A percentile compares a stretch with the other conserved stretches of the same genome.
These are phyloP conservation scores for Patella caerulea DNA, from an alignment of 2,888 invertebrate species.

Conservation along the genomic window DNA sequence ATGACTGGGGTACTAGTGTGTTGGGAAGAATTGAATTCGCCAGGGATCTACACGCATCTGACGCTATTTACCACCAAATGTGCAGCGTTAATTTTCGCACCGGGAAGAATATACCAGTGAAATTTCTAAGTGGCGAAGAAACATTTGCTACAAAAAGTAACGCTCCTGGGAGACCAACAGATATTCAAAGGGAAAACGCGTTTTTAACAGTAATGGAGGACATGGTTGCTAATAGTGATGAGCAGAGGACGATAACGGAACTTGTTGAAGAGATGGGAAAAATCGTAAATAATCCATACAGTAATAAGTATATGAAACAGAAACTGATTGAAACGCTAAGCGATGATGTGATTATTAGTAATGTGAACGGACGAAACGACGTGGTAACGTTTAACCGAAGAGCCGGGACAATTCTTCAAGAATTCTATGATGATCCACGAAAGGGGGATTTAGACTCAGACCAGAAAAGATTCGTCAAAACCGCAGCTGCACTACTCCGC, in stretches of 20 bases:
- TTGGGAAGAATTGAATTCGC: not conserved
- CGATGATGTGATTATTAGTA: not conserved
- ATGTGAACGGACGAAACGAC: no score
- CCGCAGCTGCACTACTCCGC: no score
- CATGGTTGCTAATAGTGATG: no score
- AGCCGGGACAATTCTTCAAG: no score
- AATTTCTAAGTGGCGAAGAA: not conserved
- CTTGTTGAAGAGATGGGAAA: not conserved
- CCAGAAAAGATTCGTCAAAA: no score
- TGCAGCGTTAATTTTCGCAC: constrained; percentile 15
- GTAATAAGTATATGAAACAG: constrained; percentile 1
- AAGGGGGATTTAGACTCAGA: no score
- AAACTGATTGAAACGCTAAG: not conserved
- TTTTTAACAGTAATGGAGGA: no score
- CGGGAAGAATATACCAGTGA: not conserved
- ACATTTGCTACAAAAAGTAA: no score
- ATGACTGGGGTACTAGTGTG: not conserved
- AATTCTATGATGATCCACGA: no score
- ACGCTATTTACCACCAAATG: constrained; percentile 17
- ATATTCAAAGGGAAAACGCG: no score
- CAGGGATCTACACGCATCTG: constrained; percentile 9
- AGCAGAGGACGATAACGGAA: not conserved
- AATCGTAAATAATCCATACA: not conserved
- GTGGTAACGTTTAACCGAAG: no score
- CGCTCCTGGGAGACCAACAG: no score